These are phyloP conservation scores for Siderastrea radians DNA, from an alignment of 92 coral and sea anemone genomes.

Conservation along the genomic window DNA sequence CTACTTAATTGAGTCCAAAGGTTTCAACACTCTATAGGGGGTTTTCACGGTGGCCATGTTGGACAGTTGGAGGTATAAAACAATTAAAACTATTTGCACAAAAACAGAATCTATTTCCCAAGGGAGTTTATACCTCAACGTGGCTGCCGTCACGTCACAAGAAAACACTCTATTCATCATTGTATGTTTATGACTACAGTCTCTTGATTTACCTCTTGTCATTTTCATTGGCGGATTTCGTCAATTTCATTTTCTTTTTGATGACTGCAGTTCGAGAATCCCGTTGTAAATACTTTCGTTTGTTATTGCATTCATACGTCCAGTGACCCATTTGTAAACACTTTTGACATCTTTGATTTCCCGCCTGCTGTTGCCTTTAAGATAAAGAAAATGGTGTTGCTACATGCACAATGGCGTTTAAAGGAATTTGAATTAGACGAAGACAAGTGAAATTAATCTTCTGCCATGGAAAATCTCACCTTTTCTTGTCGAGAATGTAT, in stretches of 20 bases:
- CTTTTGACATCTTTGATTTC: constrained; percentile 94
- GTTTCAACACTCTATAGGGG: too few species aligned
- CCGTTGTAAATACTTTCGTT: constrained; percentile 94
- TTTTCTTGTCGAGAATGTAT: constrained; percentile 90
- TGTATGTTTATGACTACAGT: too few species aligned
- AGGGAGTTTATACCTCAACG: background rate
- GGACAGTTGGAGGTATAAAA: too few species aligned
- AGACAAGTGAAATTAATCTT: background rate
- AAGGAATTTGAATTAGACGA: background rate
- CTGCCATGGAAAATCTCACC: constrained; percentile 65
- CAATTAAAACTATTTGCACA: too few species aligned
- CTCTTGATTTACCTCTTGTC: background rate
- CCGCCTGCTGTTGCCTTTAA: constrained; percentile 82
- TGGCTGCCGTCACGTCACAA: background rate
- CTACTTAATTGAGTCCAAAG: too few species aligned
- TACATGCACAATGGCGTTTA: background rate
- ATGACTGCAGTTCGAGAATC: constrained; percentile 93
- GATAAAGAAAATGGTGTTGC: background rate
- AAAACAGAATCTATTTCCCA: too few species aligned
- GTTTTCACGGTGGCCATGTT: too few species aligned
- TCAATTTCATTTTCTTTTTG: constrained; percentile 88
- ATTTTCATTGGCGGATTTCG: constrained; percentile 5
- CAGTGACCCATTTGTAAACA: constrained; percentile 98
- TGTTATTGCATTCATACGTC: constrained; percentile 97
- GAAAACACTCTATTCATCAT: too few species aligned